These are phyloP conservation scores for Acyrthosiphon pisum DNA, from an alignment of 1,140 invertebrate genomes.

Conservation along the genomic window DNA sequence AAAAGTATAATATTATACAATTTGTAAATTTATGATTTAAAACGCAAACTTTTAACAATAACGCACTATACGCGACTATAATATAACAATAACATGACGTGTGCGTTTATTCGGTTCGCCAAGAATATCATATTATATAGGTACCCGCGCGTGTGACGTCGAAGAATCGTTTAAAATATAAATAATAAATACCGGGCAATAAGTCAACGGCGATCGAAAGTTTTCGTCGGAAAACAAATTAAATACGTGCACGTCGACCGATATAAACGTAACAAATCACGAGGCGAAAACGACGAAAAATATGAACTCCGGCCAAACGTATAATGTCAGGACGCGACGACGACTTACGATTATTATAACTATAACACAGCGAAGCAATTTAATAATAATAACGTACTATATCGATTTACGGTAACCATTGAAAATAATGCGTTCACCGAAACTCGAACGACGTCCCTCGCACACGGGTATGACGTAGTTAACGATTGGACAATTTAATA, in stretches of 20 bases:
- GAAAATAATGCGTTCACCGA: neutral
- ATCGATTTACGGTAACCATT: neutral
- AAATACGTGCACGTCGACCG: neutral
- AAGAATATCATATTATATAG: neutral
- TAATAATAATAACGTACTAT: neutral
- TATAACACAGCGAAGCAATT: neutral
- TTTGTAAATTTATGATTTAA: neutral
- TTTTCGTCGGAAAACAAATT: neutral
- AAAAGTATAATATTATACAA: neutral
- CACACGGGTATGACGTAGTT: neutral
- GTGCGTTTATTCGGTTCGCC: neutral
- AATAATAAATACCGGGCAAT: neutral
- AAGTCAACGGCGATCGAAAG: neutral
- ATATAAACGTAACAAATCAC: constrained; percentile 22
- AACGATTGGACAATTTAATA: too few species aligned
- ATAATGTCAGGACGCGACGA: neutral
- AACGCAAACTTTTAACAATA: neutral
- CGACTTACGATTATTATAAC: too few species aligned
- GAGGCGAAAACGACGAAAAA: neutral
- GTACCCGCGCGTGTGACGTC: neutral
- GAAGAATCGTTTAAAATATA: neutral
- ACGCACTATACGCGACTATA: neutral
- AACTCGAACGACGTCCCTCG: neutral
- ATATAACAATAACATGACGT: neutral
- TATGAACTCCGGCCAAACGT: neutral